Base-by-base conservation (phyloP, 1,140 invertebrate genomes). In the Alviniconcha marisindica region DNA sequence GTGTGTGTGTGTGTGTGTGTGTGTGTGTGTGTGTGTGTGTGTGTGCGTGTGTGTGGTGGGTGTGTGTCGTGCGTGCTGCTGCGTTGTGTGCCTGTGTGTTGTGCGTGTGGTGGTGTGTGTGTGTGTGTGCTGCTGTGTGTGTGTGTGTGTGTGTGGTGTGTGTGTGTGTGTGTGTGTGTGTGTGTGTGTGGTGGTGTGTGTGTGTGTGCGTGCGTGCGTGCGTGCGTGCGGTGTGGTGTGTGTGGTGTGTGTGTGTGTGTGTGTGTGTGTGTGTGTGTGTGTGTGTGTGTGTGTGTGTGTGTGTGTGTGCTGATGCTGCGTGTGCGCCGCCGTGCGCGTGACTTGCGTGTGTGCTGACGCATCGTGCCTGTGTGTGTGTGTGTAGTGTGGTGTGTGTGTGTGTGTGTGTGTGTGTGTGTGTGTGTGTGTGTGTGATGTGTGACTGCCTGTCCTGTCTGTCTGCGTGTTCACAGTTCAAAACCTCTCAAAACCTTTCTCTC, bases 1-100 rank as follows among this genome's bases (percentile, higher is more conserved):
- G 66, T 40, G 28, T 71, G 66, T 36, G 66, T 71, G 33, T n/a
- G 66, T 33, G 33, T 33, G 66, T n/a, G 66, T 33, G 66, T 71
- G 66, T 5, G 28, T 71, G 66, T 71, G 33, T 71, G 66, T 71
- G 66, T 36, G 66, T 40, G 66, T 31, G 66, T 40, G 66, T n/a
- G n/a, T n/a, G n/a, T n/a, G n/a, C n/a, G n/a, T n/a, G n/a, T n/a
- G n/a, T n/a, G n/a, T n/a, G n/a, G n/a, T n/a, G n/a, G n/a, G n/a
- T n/a, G n/a, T n/a, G n/a, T n/a, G n/a, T n/a, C n/a, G n/a, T n/a
- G n/a, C n/a, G n/a, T n/a, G n/a, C n/a, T n/a, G n/a, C n/a, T n/a
- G n/a, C n/a, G n/a, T n/a, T n/a, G n/a, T n/a, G n/a, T n/a, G n/a
- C n/a, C n/a, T n/a, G n/a, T n/a, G n/a, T n/a, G n/a, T n/a, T n/a